These are phyloP conservation scores for Steromphala cineraria DNA, from an alignment of 2,888 invertebrate species.

Conservation along the genomic window DNA sequence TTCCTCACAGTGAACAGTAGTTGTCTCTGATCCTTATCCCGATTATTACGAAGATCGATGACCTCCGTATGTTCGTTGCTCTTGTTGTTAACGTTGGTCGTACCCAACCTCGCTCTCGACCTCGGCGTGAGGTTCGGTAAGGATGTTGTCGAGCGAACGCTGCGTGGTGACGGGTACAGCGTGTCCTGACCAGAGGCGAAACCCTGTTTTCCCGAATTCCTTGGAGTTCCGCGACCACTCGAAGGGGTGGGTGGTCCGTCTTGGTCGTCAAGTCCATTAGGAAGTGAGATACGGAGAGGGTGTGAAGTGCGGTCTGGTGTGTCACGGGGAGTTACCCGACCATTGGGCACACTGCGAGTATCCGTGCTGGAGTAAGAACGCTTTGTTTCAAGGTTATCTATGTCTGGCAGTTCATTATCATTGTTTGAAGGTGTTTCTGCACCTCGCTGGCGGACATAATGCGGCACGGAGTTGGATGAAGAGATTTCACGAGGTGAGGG, in stretches of 20 bases:
- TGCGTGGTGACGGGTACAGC: neutral
- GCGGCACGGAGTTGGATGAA: neutral
- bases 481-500: neutral
- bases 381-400: neutral
- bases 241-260: no score
- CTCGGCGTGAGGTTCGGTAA: neutral
- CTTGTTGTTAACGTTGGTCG: neutral
- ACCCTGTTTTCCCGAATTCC: no score
- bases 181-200: no score
- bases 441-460: neutral
- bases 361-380: neutral
- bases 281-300: no score
- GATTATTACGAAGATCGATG: neutral
- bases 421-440: neutral
- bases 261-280: no score
- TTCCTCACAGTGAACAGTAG: neutral
- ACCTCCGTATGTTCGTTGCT: neutral
- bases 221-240: no score
- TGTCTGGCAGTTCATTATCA: neutral
- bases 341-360: neutral
- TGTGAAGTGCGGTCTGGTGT: no score
- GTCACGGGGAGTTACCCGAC: no score
- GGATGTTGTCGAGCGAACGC: neutral
- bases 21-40: neutral
- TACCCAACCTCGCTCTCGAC: neutral